Base-by-base conservation (phyloP, 2,797 vertebrate species). In the Phoeniculus purpureus region DNA sequence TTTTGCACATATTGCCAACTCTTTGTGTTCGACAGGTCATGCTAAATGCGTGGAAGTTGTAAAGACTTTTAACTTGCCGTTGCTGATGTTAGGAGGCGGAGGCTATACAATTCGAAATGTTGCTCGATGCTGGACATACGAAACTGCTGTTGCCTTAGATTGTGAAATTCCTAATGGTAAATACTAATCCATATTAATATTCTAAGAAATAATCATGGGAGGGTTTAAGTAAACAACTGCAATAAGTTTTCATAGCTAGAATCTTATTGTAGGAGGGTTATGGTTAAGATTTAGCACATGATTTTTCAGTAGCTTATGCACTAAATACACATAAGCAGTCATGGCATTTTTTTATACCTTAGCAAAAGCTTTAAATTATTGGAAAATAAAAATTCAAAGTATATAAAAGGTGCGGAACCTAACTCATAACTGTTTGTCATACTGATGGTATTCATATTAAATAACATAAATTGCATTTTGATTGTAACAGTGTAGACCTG, bases 21-120 rank as follows among this genome's bases (percentile, higher is more conserved):
- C 34, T 81, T 54, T 92, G 54, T 87, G 32, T 94, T 96, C 94
- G 47, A 61, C 94, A 99, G 98, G 98, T 82, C 98, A 99, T 91
- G 98, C 98, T 94, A 99, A 98, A 89, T 99, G 98, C 96, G 98
- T 99, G 82, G 98, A 99, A 97, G 98, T 99, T 96, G 98, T 99
- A 37, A 99, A 98, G 95, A 98, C 98, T 62, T 99, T 99, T 91
- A 99, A 99, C 94, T 97, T 99, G 93, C 98, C 98, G 0, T 90
- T 98, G 71, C 94, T 98, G 87, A 98, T 98, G 98, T 96, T 98
- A 60, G 98, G 98, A 60, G 98, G 98, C 92, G 98, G 98, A 54
- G 98, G 98, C 54, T 98, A 98, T 34, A 98, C 98, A 4, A 98
- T 98, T 81, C 98, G 98, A 29, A 98, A 98, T 13, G 98, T 98